These are phyloP conservation scores for Anhinga rufa DNA, from an alignment of 2,113 vertebrate genomes.

Conservation along the genomic window DNA sequence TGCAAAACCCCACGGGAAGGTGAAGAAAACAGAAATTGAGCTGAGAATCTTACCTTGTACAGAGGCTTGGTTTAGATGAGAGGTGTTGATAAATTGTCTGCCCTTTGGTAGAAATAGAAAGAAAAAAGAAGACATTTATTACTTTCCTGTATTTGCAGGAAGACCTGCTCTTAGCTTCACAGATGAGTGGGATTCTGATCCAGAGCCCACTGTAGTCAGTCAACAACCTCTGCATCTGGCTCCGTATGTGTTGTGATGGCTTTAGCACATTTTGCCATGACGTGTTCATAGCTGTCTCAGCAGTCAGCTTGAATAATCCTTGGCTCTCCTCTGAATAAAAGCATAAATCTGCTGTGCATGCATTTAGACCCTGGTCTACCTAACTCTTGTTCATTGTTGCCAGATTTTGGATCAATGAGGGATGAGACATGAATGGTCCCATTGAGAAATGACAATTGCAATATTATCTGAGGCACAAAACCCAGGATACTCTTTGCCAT, in stretches of 20 bases:
- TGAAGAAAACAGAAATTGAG: not conserved
- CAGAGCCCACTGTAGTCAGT: not conserved
- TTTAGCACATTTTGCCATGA: not conserved
- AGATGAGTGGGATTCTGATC: not conserved
- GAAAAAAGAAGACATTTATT: not conserved
- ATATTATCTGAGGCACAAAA: not conserved
- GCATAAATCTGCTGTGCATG: not conserved
- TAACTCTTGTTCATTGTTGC: not conserved
- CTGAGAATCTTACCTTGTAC: slow-evolving; percentile 21
- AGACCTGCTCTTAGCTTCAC: not conserved
- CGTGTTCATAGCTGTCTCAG: not conserved
- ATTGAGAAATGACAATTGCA: not conserved
- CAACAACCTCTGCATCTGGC: not conserved
- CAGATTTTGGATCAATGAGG: not conserved
- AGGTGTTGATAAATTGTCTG: slow-evolving; percentile 1
- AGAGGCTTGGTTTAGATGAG: slow-evolving; percentile 18
- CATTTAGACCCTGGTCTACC: not conserved
- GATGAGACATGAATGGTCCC: not conserved
- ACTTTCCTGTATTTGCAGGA: not conserved
- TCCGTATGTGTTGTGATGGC: rapidly evolving
- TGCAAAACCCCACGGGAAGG: not conserved
- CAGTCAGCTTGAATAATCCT: not conserved
- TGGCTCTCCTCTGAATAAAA: not conserved
- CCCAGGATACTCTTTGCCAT: not conserved
- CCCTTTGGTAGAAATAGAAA: slow-evolving; percentile 31